Evolutionary conservation across 2,113 vertebrate species (phyloP).

Genomic region (Garra rufa): DNA sequence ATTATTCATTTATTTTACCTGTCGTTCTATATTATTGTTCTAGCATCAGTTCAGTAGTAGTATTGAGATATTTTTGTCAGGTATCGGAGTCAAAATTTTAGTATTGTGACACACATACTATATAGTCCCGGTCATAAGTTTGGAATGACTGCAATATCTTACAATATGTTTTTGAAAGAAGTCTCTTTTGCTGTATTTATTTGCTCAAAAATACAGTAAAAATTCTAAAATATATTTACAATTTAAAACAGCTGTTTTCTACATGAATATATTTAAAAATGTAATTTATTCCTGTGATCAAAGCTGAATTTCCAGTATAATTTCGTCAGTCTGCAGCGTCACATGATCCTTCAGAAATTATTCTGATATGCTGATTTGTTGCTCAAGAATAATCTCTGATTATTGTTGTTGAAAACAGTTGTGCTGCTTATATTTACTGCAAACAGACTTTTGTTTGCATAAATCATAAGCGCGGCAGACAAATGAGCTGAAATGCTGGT

Average conservation of each 20-base stretch:
- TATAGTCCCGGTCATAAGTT: background rate
- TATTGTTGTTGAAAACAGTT: too few relatives aligned
- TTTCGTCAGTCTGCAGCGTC: background rate
- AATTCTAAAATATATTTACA: background rate
- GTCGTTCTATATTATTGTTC: too few relatives aligned
- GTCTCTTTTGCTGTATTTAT: background rate
- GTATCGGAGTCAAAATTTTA: too few relatives aligned
- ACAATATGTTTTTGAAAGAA: background rate
- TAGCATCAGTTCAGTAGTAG: too few relatives aligned
- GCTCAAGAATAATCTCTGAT: too few relatives aligned
- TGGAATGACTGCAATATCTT: background rate
- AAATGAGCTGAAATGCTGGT: background rate
- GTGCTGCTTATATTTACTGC: background rate
- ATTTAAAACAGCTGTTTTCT: background rate
- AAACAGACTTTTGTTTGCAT: background rate
- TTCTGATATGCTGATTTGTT: too few relatives aligned
- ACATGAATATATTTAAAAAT: background rate
- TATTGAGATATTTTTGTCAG: too few relatives aligned
- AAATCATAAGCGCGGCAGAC: background rate
- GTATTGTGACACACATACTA: too few relatives aligned
- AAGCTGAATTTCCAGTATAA: background rate
- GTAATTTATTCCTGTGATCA: background rate
- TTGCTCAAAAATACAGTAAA: too few relatives aligned
- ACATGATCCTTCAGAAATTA: too few relatives aligned
- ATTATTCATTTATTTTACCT: too few relatives aligned